Percentiles rank a stretch among this genome's conserved stretches.
phyloP scores from a whole-genome alignment of 2,888 invertebrate genomes.

The Drosophila cracens region DNA sequence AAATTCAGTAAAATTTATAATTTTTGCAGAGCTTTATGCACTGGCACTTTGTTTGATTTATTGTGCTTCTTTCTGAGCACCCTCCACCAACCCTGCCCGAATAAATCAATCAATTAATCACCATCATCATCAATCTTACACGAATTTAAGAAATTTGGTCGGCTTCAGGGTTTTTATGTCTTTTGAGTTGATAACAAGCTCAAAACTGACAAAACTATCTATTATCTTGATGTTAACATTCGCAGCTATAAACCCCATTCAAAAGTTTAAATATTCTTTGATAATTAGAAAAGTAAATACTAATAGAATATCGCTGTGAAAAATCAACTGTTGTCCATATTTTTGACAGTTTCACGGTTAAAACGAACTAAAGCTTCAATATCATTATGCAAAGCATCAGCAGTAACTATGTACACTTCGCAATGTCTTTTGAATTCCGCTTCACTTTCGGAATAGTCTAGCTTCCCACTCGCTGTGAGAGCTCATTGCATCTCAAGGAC shows the following conservation, averaged over 20 bases:
- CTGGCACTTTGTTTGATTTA: not conserved
- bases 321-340: not conserved
- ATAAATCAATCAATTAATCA: not conserved
- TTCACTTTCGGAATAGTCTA: slow-evolving; percentile 47
- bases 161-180: not conserved
- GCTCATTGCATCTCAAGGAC: slow-evolving; percentile 56
- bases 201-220: not conserved
- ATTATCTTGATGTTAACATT: not conserved
- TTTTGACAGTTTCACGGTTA: not conserved
- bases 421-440: slow-evolving; percentile 31
- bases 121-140: not conserved
- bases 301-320: not conserved
- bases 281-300: not conserved
- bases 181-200: not conserved
- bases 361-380: not conserved
- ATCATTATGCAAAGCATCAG: not conserved
- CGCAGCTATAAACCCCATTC: not conserved
- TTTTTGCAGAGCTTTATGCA: not conserved
- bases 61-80: not conserved
- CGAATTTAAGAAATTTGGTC: not conserved
- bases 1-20: not conserved
- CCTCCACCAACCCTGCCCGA: not conserved
- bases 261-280: not conserved
- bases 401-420: not conserved
- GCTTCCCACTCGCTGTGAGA: slow-evolving; percentile 39